Conservation (phyloP, 1,140 invertebrate species). For the Zaprionus africanus region DNA sequence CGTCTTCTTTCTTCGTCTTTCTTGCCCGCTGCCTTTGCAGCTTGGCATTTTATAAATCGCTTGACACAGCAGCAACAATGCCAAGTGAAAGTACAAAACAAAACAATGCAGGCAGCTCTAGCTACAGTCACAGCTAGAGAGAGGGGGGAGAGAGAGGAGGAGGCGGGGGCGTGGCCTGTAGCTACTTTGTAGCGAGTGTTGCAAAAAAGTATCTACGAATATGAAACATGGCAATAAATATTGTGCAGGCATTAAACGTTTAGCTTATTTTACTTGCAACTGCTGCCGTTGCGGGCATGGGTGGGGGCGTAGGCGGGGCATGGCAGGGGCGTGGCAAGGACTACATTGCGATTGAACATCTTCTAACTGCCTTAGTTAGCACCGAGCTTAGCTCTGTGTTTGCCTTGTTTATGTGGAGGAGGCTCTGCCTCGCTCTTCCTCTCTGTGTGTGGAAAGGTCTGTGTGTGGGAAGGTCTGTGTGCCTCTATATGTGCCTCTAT, state of each 20-base stretch:
- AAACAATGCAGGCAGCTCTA: constrained; percentile 66
- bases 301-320: neutral
- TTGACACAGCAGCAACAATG: constrained; percentile 64
- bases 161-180: constrained; percentile 20
- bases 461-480: constrained; percentile 26
- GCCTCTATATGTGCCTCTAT: too few relatives aligned
- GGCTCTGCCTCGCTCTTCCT: neutral
- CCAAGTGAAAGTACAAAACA: constrained; percentile 72
- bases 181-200: constrained; percentile 62
- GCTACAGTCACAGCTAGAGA: neutral
- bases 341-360: constrained; percentile 51
- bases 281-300: constrained; percentile 7
- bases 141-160: neutral
- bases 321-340: neutral
- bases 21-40: neutral
- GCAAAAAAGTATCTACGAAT: constrained; percentile 65
- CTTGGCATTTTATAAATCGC: constrained; percentile 80
- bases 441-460: neutral
- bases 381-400: constrained; percentile 56
- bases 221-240: constrained; percentile 83
- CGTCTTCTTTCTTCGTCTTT: too few relatives aligned
- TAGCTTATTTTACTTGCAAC: constrained; percentile 70
- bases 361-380: constrained; percentile 68
- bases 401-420: constrained; percentile 44
- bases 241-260: constrained; percentile 82